phyloP scores from a whole-genome alignment of 2,888 invertebrate genomes.

The Trichopoda pennipes region DNA sequence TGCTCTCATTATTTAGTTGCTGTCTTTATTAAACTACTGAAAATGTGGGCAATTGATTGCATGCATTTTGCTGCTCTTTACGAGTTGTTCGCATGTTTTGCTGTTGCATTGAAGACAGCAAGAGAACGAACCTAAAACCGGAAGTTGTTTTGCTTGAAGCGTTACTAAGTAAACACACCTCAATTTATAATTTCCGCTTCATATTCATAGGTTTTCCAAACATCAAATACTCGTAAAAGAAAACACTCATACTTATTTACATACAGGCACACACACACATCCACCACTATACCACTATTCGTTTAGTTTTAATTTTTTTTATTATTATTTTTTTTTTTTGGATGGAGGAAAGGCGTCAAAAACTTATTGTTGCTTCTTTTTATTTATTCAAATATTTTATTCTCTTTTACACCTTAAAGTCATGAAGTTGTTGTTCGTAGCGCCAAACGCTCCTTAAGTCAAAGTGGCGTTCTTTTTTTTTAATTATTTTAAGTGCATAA shows the following conservation, averaged over 20 bases:
- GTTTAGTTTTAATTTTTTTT: not conserved
- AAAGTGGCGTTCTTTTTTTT: constrained; percentile 62
- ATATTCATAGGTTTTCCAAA: constrained; percentile 56
- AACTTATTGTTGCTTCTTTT: constrained; percentile 41
- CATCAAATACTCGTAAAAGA: constrained; percentile 2
- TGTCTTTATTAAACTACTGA: not conserved
- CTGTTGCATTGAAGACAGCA: not conserved
- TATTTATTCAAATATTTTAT: not conserved
- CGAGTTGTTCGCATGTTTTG: constrained; percentile 15
- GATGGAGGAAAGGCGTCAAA: constrained; percentile 23
- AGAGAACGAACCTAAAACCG: constrained; percentile 32
- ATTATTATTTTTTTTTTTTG: not conserved
- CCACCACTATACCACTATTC: not conserved
- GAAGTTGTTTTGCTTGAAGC: constrained; percentile 65
- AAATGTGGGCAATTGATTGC: not conserved
- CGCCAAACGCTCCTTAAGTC: constrained; percentile 38
- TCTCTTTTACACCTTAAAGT: not conserved
- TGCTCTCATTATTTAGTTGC: constrained; percentile 1
- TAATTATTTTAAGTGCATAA: constrained; percentile 67
- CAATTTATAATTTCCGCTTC: constrained; percentile 68
- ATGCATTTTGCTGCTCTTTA: constrained; percentile 1
- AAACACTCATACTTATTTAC: too few relatives aligned
- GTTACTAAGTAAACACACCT: constrained; percentile 65
- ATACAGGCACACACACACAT: not conserved
- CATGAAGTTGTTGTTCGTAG: constrained; percentile 44